Evolutionary conservation across 2,797 vertebrate genomes (phyloP), one percentile per base, ranked within the genome.

Genomic region (Calcarius lapponicus): DNA sequence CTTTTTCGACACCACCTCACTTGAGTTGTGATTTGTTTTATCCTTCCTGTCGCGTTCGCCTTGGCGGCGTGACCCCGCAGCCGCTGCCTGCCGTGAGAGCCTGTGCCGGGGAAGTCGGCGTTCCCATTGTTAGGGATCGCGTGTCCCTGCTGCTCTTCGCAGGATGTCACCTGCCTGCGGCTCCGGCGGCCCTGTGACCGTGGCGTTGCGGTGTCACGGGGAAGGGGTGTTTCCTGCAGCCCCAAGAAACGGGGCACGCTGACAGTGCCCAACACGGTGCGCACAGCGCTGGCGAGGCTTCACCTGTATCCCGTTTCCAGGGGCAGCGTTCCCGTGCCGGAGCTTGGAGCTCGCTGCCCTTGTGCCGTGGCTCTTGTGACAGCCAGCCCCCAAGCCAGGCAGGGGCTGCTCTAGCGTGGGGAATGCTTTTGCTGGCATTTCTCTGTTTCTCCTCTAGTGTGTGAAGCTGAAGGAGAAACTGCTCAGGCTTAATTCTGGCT

Each of bases 241-340:
- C 25, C 18, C 28, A 3, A 13, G 60, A n/a, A n/a, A 1, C 0
- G 2, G 3, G 29, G 54, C 28, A 10, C 14, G 1, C 48, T 4
- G 48, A 4, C 58, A 13, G 36, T 42, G 74, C 48, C 47, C 1
- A 13, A 14, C 15, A 0, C 6, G 0, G 1, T 2, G 40, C 11
- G 0, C 25, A 1, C 17, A 4, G 26, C 1, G 1, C 36, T 25
- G 18, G 28, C 1, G 4, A 32, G 56, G 38, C 48, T 76, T 67
- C 61, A 15, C 67, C 67, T 10, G 14, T 9, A 1, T 66, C 17
- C 1, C 4, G 4, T 87, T 88, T 64, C 62, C 40, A 7, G 40
- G 34, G 56, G 32, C 78, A 42, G 60, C 16, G 43, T 53, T 43
- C 43, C 42, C 1, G 0, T 1, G 5, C 2, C 0, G 21, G 34